Conservation (phyloP, 2,113 vertebrate species). For the Ibidorhyncha struthersii region DNA sequence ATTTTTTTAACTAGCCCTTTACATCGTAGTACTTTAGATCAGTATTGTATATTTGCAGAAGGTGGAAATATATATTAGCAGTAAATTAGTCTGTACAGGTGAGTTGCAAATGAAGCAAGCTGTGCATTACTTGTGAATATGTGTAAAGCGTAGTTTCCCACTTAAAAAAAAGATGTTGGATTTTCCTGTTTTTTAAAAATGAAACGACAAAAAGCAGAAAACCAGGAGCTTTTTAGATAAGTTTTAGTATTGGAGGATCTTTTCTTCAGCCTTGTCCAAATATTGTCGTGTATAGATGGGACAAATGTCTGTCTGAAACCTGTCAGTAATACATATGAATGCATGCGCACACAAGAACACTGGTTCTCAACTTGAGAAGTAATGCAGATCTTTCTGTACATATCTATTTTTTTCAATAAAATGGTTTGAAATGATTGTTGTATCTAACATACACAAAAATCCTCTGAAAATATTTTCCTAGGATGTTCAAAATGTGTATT, state of each 20-base stretch:
- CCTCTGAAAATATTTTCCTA: accelerated
- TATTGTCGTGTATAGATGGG: accelerated
- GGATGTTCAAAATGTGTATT: accelerated
- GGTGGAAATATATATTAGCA: background rate
- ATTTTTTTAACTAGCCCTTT: background rate
- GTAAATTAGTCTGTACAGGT: background rate
- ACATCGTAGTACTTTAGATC: accelerated
- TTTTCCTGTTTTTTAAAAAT: background rate
- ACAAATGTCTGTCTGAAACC: background rate
- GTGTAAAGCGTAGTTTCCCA: background rate
- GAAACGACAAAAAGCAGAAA: background rate
- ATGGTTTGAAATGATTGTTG: background rate
- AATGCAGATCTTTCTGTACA: background rate
- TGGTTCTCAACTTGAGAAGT: background rate
- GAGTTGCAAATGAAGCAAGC: background rate
- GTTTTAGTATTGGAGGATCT: background rate
- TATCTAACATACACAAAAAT: background rate
- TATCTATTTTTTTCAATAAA: background rate
- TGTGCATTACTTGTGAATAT: background rate
- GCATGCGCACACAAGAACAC: accelerated
- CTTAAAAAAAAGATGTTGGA: background rate
- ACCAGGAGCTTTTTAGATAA: background rate
- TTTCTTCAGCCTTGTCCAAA: background rate
- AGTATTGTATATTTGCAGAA: accelerated
- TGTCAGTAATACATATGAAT: background rate